Evolutionary conservation across 2,113 vertebrate genomes (phyloP).

Genomic region (Perognathus longimembris): DNA sequence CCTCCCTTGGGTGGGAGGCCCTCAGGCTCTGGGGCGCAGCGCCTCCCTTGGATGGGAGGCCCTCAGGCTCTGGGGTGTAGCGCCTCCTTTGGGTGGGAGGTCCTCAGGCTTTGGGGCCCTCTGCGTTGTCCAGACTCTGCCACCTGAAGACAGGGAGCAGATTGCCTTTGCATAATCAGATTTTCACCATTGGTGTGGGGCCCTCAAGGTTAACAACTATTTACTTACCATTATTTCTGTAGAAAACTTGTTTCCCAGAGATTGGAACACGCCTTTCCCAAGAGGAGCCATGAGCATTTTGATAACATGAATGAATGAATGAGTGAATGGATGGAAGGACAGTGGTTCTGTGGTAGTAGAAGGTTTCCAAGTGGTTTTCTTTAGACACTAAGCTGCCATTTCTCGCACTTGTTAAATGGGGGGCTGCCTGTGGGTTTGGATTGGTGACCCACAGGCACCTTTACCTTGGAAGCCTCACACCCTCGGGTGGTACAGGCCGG

Average conservation of each 20-base stretch:
- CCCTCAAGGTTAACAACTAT: neutral
- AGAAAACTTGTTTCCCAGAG: conserved; percentile 41
- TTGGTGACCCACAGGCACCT: neutral
- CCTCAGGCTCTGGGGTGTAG: too few species aligned
- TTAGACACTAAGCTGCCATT: neutral
- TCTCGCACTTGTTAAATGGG: neutral
- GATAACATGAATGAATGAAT: neutral
- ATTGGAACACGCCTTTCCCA: neutral
- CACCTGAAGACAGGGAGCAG: neutral
- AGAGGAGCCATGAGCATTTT: conserved; percentile 3
- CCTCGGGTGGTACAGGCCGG: too few species aligned
- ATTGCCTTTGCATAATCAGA: conserved; percentile 5
- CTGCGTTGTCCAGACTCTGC: neutral
- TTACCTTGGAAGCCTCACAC: neutral
- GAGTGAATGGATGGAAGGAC: too few species aligned
- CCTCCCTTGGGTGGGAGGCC: too few species aligned
- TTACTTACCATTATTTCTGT: neutral
- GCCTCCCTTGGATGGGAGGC: too few species aligned
- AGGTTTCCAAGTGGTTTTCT: neutral
- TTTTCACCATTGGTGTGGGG: conserved; percentile 1
- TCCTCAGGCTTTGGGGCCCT: neutral
- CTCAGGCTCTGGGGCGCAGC: too few species aligned
- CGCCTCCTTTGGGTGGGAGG: too few species aligned
- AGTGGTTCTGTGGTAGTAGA: too few species aligned
- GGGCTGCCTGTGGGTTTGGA: neutral